These are phyloP conservation scores for Lasiurus borealis DNA, from an alignment of 2,113 vertebrate species.

Conservation along the genomic window DNA sequence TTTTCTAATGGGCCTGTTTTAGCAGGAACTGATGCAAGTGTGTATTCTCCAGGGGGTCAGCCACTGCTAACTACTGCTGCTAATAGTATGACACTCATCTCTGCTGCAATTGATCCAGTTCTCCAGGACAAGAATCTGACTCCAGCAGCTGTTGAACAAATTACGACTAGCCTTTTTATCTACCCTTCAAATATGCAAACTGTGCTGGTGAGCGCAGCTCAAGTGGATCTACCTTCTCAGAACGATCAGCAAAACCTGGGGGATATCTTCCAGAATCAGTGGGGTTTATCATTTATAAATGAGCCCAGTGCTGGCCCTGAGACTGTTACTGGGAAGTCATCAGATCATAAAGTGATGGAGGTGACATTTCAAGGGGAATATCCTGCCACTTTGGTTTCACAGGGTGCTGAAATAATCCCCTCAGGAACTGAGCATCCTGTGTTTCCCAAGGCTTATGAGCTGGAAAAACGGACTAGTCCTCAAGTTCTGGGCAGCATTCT, in stretches of 20 bases:
- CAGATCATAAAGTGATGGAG: conserved; percentile 89
- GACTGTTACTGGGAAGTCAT: conserved; percentile 86
- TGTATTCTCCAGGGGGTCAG: conserved; percentile 88
- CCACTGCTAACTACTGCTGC: conserved; percentile 94
- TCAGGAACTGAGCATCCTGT: conserved; percentile 91
- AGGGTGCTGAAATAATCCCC: conserved; percentile 90
- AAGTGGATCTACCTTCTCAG: conserved; percentile 93
- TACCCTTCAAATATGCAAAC: conserved; percentile 99
- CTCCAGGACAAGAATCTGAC: conserved; percentile 89
- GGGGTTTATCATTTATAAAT: conserved; percentile 99
- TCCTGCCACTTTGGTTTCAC: conserved; percentile 88
- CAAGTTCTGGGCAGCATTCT: conserved; percentile 88
- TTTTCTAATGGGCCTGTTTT: conserved; percentile 96
- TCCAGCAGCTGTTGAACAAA: conserved; percentile 91
- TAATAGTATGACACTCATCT: conserved; percentile 90
- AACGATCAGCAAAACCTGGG: conserved; percentile 97
- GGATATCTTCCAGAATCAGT: conserved; percentile 99
- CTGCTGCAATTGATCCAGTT: conserved; percentile 91
- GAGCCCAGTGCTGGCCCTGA: conserved; percentile 95
- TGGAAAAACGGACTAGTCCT: conserved; percentile 96
- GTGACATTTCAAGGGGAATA: conserved; percentile 93
- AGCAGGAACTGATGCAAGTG: conserved; percentile 91
- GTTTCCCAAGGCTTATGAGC: conserved; percentile 93
- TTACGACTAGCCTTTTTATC: conserved; percentile 97
- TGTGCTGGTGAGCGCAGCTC: conserved; percentile 92